These are phyloP conservation scores for Oenanthe melanoleuca DNA, from an alignment of 2,113 vertebrate genomes.

Conservation along the genomic window DNA sequence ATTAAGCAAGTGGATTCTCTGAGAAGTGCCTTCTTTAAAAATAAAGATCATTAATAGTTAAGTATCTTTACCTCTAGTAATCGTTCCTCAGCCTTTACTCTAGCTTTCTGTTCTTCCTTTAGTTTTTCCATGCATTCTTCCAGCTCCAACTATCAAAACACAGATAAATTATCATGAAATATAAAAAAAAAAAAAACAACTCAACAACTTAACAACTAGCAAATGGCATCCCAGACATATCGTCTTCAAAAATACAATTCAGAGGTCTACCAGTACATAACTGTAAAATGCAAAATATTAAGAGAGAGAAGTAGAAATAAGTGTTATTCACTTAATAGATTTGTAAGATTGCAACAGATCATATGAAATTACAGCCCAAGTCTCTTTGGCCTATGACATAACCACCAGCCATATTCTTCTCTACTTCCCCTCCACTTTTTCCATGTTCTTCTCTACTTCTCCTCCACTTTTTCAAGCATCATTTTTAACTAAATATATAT, in stretches of 20 bases:
- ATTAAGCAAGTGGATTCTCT: not conserved
- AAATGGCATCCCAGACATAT: not conserved
- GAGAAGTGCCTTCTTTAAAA: not conserved
- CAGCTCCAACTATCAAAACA: slow-evolving; percentile 81
- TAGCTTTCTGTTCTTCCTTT: slow-evolving; percentile 84
- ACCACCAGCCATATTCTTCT: not conserved
- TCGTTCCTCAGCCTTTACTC: slow-evolving; percentile 81
- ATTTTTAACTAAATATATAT: not conserved
- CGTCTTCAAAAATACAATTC: not conserved
- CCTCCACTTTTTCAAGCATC: no score
- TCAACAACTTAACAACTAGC: not conserved
- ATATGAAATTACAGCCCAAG: not conserved
- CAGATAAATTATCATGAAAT: not conserved
- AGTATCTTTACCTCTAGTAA: slow-evolving; percentile 81
- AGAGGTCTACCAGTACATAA: not conserved
- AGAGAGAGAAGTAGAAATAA: not conserved
- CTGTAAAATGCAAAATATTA: not conserved
- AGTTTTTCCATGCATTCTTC: slow-evolving; percentile 83
- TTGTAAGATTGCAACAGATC: not conserved
- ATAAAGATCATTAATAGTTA: not conserved
- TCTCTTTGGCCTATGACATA: not conserved
- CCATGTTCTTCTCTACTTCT: no score
- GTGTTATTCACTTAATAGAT: not conserved
- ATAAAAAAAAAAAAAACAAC: not conserved
- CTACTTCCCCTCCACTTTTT: not conserved